Conservation (phyloP, 2,113 vertebrate species). For the Benthochromis sp. region DNA sequence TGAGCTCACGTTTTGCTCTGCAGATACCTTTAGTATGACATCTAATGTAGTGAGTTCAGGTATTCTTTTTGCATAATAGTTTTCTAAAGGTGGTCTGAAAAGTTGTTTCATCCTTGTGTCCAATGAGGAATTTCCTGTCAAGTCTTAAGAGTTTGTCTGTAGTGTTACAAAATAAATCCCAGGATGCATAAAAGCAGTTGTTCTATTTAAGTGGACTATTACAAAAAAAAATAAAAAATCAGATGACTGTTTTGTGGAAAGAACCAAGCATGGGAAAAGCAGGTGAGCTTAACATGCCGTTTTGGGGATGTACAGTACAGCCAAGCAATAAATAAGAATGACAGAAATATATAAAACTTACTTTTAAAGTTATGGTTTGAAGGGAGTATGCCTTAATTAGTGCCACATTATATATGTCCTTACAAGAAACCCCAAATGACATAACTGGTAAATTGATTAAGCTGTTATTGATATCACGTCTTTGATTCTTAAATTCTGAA, state of each 20-base stretch:
- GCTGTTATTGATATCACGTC: background rate
- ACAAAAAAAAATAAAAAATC: background rate
- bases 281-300: background rate
- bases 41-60: background rate
- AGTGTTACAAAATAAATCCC: constrained; percentile 47
- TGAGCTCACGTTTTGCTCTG: background rate
- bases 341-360: background rate
- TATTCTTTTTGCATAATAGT: constrained; percentile 18
- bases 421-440: background rate
- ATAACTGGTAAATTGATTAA: background rate
- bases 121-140: constrained; percentile 8
- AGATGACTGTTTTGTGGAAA: background rate
- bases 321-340: background rate
- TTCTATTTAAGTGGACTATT: background rate
- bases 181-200: constrained; percentile 29
- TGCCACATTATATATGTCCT: background rate
- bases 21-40: background rate
- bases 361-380: background rate
- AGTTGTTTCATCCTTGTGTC: constrained; percentile 24
- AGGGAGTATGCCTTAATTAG: background rate
- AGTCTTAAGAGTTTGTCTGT: constrained; percentile 42
- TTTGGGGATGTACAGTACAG: background rate
- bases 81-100: constrained; percentile 33
- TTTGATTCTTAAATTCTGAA: background rate
- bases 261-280: background rate